Evolutionary conservation across 2,113 vertebrate genomes (phyloP).

Genomic region (Myxocyprinus asiaticus): DNA sequence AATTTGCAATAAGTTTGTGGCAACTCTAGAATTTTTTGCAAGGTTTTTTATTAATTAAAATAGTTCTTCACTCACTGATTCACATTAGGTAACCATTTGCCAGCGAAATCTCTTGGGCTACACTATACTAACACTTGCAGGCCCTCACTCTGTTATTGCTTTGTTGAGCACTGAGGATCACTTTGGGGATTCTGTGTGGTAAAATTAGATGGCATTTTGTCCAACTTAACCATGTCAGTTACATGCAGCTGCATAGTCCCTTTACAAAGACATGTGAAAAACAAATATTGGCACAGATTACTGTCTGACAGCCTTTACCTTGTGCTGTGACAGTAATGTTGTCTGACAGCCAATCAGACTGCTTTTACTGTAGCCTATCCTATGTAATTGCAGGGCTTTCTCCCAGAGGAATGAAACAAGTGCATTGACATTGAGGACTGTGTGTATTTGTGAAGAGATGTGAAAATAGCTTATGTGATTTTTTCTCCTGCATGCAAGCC

Average conservation of each 20-base stretch:
- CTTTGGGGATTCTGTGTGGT: slow-evolving; percentile 9
- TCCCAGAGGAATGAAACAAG: slow-evolving; percentile 8
- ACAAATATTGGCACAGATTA: slow-evolving; percentile 31
- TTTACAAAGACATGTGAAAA: slow-evolving; percentile 43
- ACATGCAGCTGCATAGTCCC: slow-evolving; percentile 33
- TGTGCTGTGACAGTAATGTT: not conserved
- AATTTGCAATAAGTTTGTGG: no score
- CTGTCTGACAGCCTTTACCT: slow-evolving; percentile 14
- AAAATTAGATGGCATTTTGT: slow-evolving; percentile 29
- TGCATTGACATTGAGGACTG: not conserved
- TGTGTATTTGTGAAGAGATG: not conserved
- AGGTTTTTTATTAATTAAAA: no score
- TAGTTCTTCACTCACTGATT: no score
- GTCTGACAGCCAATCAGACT: not conserved
- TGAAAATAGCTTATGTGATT: slow-evolving; percentile 10
- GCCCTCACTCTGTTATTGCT: no score
- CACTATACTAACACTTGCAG: no score
- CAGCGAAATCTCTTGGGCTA: no score
- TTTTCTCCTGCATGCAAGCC: slow-evolving; percentile 5
- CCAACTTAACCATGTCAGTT: slow-evolving; percentile 39
- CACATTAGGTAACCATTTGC: no score
- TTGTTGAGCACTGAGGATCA: not conserved
- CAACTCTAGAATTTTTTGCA: no score
- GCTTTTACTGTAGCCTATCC: slow-evolving; percentile 18
- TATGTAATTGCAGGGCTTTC: slow-evolving; percentile 17